Base-by-base conservation (phyloP, 2,113 vertebrate species). In the Thalassarche chlororhynchos region DNA sequence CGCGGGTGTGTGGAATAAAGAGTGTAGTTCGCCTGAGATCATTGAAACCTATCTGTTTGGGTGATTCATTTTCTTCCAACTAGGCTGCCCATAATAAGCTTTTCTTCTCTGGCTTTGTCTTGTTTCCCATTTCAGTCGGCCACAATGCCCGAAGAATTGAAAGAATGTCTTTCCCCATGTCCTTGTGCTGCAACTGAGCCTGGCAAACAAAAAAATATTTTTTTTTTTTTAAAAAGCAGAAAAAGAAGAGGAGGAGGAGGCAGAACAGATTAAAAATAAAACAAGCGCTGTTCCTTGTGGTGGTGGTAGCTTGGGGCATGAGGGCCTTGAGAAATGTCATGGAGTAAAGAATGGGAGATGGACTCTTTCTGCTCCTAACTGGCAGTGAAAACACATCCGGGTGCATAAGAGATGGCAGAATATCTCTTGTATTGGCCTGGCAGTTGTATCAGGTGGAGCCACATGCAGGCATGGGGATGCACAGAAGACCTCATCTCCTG, bases 31-130 rank as follows among this genome's bases (percentile, higher is more conserved):
- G 91, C 97, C 89, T 90, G 97, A 98, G 98, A 98, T 98, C 98
- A 97, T 92, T 78, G 98, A 98, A 98, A 98, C 95, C 98, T 98
- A 98, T 98, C 97, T 98, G 97, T 97, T 98, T 98, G 97, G 98
- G 97, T 98, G 98, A 98, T 98, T 98, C 98, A 98, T 98, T 98
- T 98, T 98, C 97, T 97, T 97, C 97, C 97, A 98, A 98, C 98
- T 98, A 98, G 97, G 97, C 97, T 97, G 93, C 83, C 97, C 97
- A 98, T 98, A 98, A 98, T 98, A 98, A 98, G 98, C 98, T 98
- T 98, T 98, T 98, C 98, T 98, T 98, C 96, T 94, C 82, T 57
- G 97, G 93, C 98, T 97, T 98, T 98, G 98, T 98, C 98, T 98
- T 97, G 97, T 95, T 98, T 98, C 98, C 95, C 97, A 92, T 98